Conservation (phyloP, 1,140 invertebrate genomes). For the Holcopasites calliopsidis region DNA sequence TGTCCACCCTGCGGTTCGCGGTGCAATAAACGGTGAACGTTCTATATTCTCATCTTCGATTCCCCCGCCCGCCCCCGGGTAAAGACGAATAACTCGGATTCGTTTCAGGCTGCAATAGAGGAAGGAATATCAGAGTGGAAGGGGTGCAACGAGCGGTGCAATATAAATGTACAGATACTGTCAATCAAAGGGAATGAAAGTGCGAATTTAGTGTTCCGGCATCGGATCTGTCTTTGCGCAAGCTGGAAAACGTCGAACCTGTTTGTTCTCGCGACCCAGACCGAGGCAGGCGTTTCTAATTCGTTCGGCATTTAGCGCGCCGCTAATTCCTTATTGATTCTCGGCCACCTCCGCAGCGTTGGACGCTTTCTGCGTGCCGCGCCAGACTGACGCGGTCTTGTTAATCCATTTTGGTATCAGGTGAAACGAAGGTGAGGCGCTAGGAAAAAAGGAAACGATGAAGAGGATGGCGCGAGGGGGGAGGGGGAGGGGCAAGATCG, state of each 20-base stretch:
- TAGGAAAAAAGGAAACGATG: not conserved
- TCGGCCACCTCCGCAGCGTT: too few relatives aligned
- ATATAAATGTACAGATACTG: not conserved
- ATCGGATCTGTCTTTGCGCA: constrained; percentile 41
- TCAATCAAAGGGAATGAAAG: constrained; percentile 39
- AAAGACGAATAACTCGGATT: not conserved
- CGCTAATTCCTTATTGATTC: constrained; percentile 45
- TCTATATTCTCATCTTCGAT: constrained; percentile 30
- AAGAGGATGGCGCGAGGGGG: not conserved
- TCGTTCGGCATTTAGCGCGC: not conserved
- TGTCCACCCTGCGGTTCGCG: constrained; percentile 31
- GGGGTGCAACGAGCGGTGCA: too few relatives aligned
- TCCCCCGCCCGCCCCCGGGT: not conserved
- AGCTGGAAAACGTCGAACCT: constrained; percentile 41
- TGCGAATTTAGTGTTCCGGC: not conserved
- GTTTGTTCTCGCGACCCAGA: constrained; percentile 22
- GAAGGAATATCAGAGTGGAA: too few relatives aligned
- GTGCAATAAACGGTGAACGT: constrained; percentile 37
- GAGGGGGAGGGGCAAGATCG: constrained; percentile 2
- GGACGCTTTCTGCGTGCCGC: too few relatives aligned
- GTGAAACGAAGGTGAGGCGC: not conserved
- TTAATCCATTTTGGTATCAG: constrained; percentile 19
- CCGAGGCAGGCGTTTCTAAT: constrained; percentile 6
- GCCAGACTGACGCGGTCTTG: constrained; percentile 17
- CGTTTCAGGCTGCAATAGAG: too few relatives aligned